Evolutionary conservation across 2,113 vertebrate genomes (phyloP).

Genomic region (Rana temporaria): DNA sequence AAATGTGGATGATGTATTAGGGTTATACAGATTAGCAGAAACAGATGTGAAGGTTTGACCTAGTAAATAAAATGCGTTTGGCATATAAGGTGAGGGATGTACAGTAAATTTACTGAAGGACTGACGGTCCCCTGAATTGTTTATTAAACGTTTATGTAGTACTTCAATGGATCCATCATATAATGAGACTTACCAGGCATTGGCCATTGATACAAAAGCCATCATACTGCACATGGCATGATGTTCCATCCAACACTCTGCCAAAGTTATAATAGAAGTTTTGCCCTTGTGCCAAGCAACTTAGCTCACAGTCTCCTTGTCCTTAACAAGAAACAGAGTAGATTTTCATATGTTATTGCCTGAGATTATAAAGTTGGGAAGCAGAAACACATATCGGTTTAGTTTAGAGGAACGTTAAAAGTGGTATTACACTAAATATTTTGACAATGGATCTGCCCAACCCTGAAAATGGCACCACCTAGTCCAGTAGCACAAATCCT

Average conservation of each 20-base stretch:
- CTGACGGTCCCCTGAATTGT: too few relatives aligned
- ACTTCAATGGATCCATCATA: background rate
- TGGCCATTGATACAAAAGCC: conserved; percentile 85
- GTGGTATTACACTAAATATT: too few relatives aligned
- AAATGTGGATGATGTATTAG: too few relatives aligned
- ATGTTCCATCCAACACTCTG: conserved; percentile 90
- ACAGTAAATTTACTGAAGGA: background rate
- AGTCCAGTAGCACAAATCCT: too few relatives aligned
- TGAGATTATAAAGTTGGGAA: background rate
- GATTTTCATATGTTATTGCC: background rate
- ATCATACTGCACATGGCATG: conserved; percentile 74
- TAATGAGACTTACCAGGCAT: conserved; percentile 83
- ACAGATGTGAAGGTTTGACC: too few relatives aligned
- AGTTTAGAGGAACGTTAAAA: too few relatives aligned
- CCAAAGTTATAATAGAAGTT: conserved; percentile 98
- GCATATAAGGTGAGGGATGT: too few relatives aligned
- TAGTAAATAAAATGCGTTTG: too few relatives aligned
- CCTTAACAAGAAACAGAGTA: conserved; percentile 67
- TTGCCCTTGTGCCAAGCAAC: conserved; percentile 90
- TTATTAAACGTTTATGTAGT: background rate
- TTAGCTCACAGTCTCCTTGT: conserved; percentile 90
- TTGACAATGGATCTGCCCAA: too few relatives aligned
- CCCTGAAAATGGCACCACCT: too few relatives aligned
- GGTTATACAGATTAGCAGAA: too few relatives aligned
- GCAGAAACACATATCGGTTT: background rate